These are phyloP conservation scores for Crambe crambe DNA, from an alignment of 37 sponge, comb jelly and placozoan genomes.

Conservation along the genomic window DNA sequence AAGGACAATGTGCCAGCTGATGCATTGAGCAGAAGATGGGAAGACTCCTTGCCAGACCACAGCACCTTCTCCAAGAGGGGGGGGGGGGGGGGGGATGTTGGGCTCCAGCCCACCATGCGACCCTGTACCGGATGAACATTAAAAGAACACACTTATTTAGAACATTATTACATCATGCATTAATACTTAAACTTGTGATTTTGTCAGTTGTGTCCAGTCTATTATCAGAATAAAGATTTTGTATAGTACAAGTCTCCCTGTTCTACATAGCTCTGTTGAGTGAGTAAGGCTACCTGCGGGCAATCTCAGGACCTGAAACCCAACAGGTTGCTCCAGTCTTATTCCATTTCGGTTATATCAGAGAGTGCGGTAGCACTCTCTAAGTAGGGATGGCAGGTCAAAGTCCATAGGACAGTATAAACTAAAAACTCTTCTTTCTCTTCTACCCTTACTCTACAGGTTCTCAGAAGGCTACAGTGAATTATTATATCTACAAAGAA, in stretches of 20 bases:
- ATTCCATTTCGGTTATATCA: too few species aligned
- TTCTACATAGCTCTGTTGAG: neutral
- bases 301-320: neutral
- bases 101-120: neutral
- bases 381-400: too few species aligned
- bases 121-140: neutral
- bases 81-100: constrained; percentile 1
- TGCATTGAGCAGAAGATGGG: neutral
- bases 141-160: neutral
- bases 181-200: neutral
- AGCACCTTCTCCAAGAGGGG: neutral
- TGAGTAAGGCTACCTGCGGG: neutral
- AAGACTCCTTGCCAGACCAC: neutral
- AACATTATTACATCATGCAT: neutral
- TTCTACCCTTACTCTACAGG: too few species aligned
- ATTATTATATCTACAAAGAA: too few species aligned
- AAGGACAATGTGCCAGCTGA: neutral
- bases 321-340: too few species aligned
- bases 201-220: neutral
- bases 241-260: neutral
- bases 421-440: too few species aligned
- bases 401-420: too few species aligned
- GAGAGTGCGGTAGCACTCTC: too few species aligned
- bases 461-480: too few species aligned
- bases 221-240: neutral